Evolutionary conservation across 2,888 invertebrate genomes (phyloP), one percentile per base, ranked within the genome.

Genomic region (Gari tellinella): DNA sequence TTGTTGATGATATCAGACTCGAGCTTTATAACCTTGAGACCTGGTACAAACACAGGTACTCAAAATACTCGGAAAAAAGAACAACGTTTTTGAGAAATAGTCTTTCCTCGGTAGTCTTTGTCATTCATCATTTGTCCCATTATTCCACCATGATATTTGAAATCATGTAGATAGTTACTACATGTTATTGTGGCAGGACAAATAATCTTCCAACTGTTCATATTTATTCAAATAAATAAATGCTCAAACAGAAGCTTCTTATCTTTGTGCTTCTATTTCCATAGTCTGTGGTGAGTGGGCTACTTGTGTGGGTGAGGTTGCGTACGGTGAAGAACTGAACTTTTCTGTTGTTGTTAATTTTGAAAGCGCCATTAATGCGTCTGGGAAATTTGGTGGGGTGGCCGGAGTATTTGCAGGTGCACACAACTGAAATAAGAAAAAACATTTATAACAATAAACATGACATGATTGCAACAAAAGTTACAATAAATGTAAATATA

Each of bases 351-450:
- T 96, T 25, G 96, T 96, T 93, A 97, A 94, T 90, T 97, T 96
- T 14, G 97, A 96, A 92, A 97, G 96, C 61, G 97, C 97, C 78
- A 96, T 94, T 78, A 97, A 93, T 26, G 97, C 95, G 90, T 97
- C 97, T 3, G 97, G 97, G 91, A 97, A 97, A 92, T 97, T 97
- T 38, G 97, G 97, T 52, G 97, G 97, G 53, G 97, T 97, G 57
- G 97, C 97, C 60, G 97, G 97, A 67, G 97, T 97, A 92, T 97
- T 97, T 88, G 97, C 97, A 21, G 97, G 97, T 57, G 97, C 97
- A 94, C 96, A 96, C 92, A 96, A 93, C 95, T 97, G 94, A 51
- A 92, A 89, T 43, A 14, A n/a, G 19, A 43, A 43, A 43, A 5
- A 43, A 19, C 10, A 31, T 31, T 31, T 31, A 10, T 31, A 4